phyloP scores from a whole-genome alignment of 2,113 vertebrate species.

The Gopherus flavomarginatus region DNA sequence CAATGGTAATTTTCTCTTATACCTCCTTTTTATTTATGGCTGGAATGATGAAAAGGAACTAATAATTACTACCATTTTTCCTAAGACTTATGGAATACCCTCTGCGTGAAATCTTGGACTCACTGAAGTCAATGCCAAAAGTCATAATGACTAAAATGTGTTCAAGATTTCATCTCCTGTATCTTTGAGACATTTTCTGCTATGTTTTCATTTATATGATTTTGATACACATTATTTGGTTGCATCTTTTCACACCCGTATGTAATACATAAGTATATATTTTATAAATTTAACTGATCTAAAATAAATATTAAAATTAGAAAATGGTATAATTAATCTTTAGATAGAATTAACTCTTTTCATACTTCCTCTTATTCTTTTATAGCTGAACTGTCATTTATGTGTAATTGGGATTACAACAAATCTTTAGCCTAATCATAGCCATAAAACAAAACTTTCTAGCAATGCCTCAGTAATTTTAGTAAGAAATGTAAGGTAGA shows the following conservation, averaged over 20 bases:
- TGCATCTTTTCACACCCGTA: neutral
- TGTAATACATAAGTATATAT: neutral
- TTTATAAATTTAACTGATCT: neutral
- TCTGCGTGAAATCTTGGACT: accelerated
- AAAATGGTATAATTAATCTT: neutral
- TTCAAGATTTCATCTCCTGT: neutral
- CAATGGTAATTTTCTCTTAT: neutral
- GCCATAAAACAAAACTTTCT: neutral
- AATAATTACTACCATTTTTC: neutral
- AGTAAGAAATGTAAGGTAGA: neutral
- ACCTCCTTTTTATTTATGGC: neutral
- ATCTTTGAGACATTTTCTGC: neutral
- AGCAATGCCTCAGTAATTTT: neutral
- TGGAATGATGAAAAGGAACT: neutral
- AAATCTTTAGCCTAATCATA: neutral
- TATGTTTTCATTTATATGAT: neutral
- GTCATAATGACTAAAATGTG: neutral
- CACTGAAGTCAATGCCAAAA: neutral
- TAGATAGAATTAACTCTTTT: neutral
- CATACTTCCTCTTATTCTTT: neutral
- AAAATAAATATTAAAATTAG: neutral
- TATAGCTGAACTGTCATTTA: neutral
- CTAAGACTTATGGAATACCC: neutral
- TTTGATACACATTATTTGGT: neutral
- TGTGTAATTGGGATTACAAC: neutral